These are phyloP conservation scores for Gymnoscopelus braueri DNA, from an alignment of 2,797 vertebrate genomes.

Conservation along the genomic window DNA sequence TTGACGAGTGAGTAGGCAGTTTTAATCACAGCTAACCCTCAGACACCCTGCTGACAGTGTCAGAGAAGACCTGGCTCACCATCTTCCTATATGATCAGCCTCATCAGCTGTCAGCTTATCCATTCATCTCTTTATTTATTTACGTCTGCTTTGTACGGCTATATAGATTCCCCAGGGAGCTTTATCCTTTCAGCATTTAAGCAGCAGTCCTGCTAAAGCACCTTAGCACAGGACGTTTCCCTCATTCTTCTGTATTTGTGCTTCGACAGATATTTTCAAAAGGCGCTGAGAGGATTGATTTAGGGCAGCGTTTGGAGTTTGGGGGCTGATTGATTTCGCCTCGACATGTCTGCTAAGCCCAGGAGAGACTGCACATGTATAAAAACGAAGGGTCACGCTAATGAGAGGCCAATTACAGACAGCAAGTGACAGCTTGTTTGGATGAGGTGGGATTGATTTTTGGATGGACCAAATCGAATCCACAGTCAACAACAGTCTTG, in stretches of 20 bases:
- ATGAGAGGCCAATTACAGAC: slow-evolving; percentile 52
- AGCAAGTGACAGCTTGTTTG: slow-evolving; percentile 40
- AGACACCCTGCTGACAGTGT: slow-evolving; percentile 72
- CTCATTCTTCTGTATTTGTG: slow-evolving; percentile 35
- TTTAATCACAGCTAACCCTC: slow-evolving; percentile 79
- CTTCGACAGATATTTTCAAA: slow-evolving; percentile 45
- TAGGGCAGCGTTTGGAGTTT: slow-evolving; percentile 41
- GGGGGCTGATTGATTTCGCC: slow-evolving; percentile 48
- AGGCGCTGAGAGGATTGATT: slow-evolving; percentile 30
- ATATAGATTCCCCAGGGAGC: slow-evolving; percentile 55
- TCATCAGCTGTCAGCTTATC: slow-evolving; percentile 76
- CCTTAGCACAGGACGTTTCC: slow-evolving; percentile 45
- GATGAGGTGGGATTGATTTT: slow-evolving; percentile 45
- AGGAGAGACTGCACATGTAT: slow-evolving; percentile 45
- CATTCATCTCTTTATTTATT: slow-evolving; percentile 78
- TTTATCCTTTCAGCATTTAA: slow-evolving; percentile 60
- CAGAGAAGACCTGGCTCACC: slow-evolving; percentile 62
- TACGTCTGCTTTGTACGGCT: slow-evolving; percentile 65
- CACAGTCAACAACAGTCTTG: slow-evolving; percentile 25
- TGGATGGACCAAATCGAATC: slow-evolving; percentile 49
- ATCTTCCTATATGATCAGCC: slow-evolving; percentile 73
- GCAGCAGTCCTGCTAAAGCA: slow-evolving; percentile 51
- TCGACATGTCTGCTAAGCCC: slow-evolving; percentile 33
- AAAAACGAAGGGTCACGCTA: slow-evolving; percentile 41
- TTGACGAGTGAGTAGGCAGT: slow-evolving; percentile 73